Conservation (phyloP, 2,113 vertebrate species). For the Muntiacus muntjak region DNA sequence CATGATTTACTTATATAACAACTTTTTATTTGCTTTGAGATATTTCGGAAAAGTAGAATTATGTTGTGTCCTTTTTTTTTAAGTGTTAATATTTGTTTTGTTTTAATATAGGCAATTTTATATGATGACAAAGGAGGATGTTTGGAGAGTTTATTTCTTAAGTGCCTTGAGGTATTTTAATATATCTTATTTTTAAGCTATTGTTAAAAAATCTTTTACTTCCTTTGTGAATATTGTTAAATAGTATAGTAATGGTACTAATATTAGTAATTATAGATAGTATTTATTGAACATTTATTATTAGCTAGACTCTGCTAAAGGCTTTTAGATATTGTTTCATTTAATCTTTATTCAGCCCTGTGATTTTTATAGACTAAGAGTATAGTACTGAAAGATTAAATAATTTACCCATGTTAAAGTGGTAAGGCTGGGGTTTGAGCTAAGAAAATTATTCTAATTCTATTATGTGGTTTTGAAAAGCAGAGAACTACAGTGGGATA, state of each 20-base stretch:
- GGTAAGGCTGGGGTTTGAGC: not conserved
- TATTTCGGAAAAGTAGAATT: conserved; percentile 19
- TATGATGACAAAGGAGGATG: conserved; percentile 83
- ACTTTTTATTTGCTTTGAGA: conserved; percentile 16
- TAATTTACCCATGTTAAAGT: not conserved
- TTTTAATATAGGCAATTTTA: conserved; percentile 78
- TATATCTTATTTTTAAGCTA: conserved; percentile 30
- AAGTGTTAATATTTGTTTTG: conserved; percentile 40
- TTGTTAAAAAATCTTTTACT: conserved; percentile 13
- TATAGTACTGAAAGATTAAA: not conserved
- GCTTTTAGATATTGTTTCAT: not conserved
- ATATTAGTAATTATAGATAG: not conserved
- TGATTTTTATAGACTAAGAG: not conserved
- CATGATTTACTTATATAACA: not conserved
- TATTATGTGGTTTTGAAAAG: not conserved
- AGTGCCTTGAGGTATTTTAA: conserved; percentile 78
- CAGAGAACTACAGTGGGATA: not conserved
- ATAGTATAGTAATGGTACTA: not conserved
- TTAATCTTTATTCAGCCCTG: not conserved
- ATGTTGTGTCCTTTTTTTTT: not conserved
- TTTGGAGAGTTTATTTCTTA: conserved; percentile 84
- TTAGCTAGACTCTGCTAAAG: not conserved
- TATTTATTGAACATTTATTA: not conserved
- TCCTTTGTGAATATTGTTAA: conserved; percentile 19
- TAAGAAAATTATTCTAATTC: not conserved